Evolutionary conservation across 2,797 vertebrate species (phyloP), one percentile per base, ranked within the genome.

Genomic region (Manis javanica): DNA sequence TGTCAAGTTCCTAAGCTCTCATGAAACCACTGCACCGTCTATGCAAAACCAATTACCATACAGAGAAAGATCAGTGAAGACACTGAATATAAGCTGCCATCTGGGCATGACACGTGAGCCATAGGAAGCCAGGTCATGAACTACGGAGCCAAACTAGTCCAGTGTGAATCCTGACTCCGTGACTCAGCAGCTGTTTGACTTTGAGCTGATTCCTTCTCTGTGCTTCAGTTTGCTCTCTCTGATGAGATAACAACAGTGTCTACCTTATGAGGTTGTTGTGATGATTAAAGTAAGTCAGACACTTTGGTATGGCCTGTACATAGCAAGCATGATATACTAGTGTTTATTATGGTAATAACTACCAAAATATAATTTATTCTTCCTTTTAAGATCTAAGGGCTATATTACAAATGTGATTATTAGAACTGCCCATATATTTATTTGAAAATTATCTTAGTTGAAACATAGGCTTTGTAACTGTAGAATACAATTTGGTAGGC

Each of bases 321-420:
- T 7, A 77, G 15, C 77, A 75, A 86, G 26, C 37, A 69, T 26
- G 53, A 31, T 55, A 19, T 68, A 13, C 87, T 75, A 75, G 29
- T 34, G 90, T 90, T 90, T 71, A 75, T 69, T 29, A 83, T 83
- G n/a, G 49, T 42, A 69, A 63, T 21, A 77, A 95, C n/a, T 90
- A 86, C 37, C 34, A 75, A 57, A 69, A 2, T 57, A 49, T 77
- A 55, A 26, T 10, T 55, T 91, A 64, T 31, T 88, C 6, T 39
- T 78, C 42, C 11, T 93, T 71, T 75, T 61, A 61, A 77, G 74
- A 64, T 66, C 26, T 77, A 72, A 82, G 34, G 18, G 5, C 21
- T 66, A 81, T 0, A 19, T 49, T 51, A 64, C 11, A 42, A n/a
- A 64, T 85, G 11, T 19, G 24, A 72, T 46, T 68, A 64, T 69